phyloP scores from a whole-genome alignment of 2,797 vertebrate genomes.

The Enteromius thamalakanensis region DNA sequence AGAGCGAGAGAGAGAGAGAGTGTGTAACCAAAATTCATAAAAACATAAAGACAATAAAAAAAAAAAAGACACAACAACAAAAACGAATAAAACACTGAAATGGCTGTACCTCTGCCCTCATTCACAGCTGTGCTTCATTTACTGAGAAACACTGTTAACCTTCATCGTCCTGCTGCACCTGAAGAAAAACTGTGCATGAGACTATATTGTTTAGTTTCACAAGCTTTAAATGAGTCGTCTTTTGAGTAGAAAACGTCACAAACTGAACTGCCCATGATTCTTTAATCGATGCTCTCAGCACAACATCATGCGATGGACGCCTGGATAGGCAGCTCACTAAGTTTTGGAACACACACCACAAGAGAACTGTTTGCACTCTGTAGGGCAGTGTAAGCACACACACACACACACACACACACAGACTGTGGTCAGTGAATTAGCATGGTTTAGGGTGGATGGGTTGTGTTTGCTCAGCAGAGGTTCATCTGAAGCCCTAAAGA shows the following conservation, averaged over 20 bases:
- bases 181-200: neutral
- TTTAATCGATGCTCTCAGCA: neutral
- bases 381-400: neutral
- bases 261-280: neutral
- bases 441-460: conserved; percentile 58
- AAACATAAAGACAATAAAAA: too few relatives aligned
- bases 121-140: neutral
- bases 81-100: too few relatives aligned
- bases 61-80: too few relatives aligned
- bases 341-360: neutral
- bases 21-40: too few relatives aligned
- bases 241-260: neutral
- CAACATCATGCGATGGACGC: too few relatives aligned
- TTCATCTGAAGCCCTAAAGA: conserved; percentile 72
- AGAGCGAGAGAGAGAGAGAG: too few relatives aligned
- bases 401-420: neutral
- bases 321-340: neutral
- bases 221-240: neutral
- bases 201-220: neutral
- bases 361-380: neutral
- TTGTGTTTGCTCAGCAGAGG: conserved; percentile 85
- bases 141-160: too few relatives aligned
- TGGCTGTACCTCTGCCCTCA: neutral
- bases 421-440: neutral
- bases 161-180: too few relatives aligned